Base-by-base conservation (phyloP, 2,888 invertebrate genomes). In the Luperina nickerlii region DNA sequence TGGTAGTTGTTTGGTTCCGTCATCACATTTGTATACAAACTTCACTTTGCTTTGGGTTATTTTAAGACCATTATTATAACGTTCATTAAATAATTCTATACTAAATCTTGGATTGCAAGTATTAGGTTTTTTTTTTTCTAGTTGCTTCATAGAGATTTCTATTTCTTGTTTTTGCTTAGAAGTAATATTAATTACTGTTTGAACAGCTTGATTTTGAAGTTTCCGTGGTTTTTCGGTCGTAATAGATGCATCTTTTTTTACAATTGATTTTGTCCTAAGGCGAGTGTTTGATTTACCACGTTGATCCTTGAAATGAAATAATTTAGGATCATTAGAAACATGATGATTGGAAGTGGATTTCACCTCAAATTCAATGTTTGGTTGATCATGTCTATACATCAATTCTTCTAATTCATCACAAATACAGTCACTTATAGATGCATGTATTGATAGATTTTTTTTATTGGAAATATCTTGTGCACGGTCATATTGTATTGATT, bases 211-310 rank as follows among this genome's bases (percentile, higher is more conserved):
- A 71, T 81, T 71, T 74, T 60, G 63, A 72, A 60, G 60, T 38
- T 60, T 70, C 20, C 27, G 4, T 63, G 45, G n/a, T 38, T 76
- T 74, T 65, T 62, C 27, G 32, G 38, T 72, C 20, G 20, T 60
- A 68, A 45, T 77, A 60, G 42, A 62, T 42, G 32, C 65, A 66
- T 81, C 69, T 74, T 75, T 81, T 74, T 75, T 81, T 32, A 66
- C 32, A 70, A 24, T 27, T 38, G 24, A 15, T n/a, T 48, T 66
- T 60, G 42, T 65, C 32, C 3, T 51, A 51, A 51, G 57, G n/a
- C 45, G 24, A 66, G n/a, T 24, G 13, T 24, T 77, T 18, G 68
- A 57, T 63, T 57, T 71, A 48, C n/a, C 8, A 63, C 2, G n/a
- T 45, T 51, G 38, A 38, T 57, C 3, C 1, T 57, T 70, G n/a